These are phyloP conservation scores for Melanostigma gelatinosum DNA, from an alignment of 2,113 vertebrate species.

Conservation along the genomic window DNA sequence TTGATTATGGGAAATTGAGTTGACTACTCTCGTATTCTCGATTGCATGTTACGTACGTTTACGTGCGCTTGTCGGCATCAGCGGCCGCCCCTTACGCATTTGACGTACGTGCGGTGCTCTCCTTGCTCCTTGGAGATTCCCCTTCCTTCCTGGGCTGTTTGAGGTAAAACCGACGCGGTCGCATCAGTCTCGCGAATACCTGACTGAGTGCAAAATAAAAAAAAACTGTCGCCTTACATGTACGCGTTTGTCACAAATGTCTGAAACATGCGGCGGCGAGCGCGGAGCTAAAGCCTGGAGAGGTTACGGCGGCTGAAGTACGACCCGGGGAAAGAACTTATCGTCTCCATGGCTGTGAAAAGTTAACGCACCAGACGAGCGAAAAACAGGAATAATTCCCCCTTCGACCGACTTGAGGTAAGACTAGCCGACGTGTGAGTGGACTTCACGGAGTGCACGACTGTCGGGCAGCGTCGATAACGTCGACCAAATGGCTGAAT, in stretches of 20 bases:
- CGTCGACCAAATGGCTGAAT: conserved; percentile 24
- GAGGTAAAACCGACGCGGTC: conserved; percentile 75
- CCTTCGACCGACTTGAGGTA: conserved; percentile 65
- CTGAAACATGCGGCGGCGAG: conserved; percentile 30
- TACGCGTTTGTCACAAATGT: conserved; percentile 46
- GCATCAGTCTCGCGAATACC: conserved; percentile 57
- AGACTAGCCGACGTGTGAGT: conserved; percentile 33
- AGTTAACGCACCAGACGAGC: conserved; percentile 70
- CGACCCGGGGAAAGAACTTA: conserved; percentile 63
- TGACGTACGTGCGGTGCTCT: conserved; percentile 43
- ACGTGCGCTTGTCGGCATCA: not conserved
- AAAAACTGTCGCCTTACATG: conserved; percentile 15
- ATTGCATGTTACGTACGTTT: conserved; percentile 54
- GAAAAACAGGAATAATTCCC: conserved; percentile 53
- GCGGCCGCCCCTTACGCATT: not conserved
- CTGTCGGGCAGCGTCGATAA: not conserved
- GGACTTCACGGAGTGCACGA: not conserved
- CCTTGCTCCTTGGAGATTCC: conserved; percentile 72
- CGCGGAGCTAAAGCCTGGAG: conserved; percentile 36
- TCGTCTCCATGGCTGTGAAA: conserved; percentile 75
- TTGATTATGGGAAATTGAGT: conserved; percentile 73
- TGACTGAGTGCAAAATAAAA: conserved; percentile 34
- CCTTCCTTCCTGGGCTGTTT: conserved; percentile 75
- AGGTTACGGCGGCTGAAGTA: conserved; percentile 47
- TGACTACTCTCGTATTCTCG: conserved; percentile 63